Conservation (phyloP, 2,888 invertebrate genomes). For the Callimorpha dominula region DNA sequence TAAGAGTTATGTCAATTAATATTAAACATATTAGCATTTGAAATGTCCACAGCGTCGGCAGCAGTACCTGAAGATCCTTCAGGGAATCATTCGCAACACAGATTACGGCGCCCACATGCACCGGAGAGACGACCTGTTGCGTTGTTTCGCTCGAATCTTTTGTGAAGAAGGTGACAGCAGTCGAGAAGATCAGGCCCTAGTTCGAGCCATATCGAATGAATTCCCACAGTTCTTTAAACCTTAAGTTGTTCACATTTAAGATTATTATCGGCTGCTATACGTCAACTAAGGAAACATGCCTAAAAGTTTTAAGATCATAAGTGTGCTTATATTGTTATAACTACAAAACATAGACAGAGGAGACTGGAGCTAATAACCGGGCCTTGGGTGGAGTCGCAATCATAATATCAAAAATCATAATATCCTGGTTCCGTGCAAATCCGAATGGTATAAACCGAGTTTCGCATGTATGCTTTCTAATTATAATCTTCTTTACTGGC, state of each 20-base stretch:
- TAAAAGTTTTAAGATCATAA: conserved; percentile 11
- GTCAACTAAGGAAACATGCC: background rate
- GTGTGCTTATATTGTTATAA: conserved; percentile 1
- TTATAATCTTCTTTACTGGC: background rate
- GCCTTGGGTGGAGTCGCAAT: background rate
- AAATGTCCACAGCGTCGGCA: conserved; percentile 88
- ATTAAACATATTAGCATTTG: background rate
- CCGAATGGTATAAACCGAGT: background rate
- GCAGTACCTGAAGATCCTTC: conserved; percentile 92
- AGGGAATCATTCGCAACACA: conserved; percentile 93
- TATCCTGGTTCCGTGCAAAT: background rate
- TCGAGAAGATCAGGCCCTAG: conserved; percentile 91
- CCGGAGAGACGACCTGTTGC: conserved; percentile 92
- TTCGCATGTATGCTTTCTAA: background rate
- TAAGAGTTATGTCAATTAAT: background rate
- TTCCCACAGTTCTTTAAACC: conserved; percentile 93
- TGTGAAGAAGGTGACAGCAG: conserved; percentile 93
- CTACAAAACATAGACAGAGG: background rate
- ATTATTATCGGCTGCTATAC: conserved; percentile 8
- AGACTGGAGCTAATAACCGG: background rate
- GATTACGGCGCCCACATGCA: conserved; percentile 93
- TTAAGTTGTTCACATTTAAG: conserved; percentile 60
- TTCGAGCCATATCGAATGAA: conserved; percentile 93
- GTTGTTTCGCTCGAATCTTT: conserved; percentile 95
- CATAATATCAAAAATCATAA: no score